Conservation (phyloP, 1,140 invertebrate species). For the Drosophila navojoa region DNA sequence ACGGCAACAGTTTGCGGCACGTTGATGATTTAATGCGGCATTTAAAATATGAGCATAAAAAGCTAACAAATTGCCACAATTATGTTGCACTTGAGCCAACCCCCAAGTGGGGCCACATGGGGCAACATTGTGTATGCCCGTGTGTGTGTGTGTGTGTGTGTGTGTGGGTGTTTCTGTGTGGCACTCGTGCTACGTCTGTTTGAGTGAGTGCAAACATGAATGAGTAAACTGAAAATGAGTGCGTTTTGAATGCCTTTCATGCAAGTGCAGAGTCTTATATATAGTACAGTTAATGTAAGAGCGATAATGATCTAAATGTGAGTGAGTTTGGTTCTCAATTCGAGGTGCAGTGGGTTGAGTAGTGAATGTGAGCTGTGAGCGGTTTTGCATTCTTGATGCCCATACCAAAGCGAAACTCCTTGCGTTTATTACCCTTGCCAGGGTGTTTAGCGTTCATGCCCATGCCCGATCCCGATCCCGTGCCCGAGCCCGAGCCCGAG, state of each 20-base stretch:
- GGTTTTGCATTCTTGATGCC: slow-evolving; percentile 52
- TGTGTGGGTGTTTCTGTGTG: background rate
- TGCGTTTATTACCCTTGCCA: slow-evolving; percentile 60
- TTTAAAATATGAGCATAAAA: slow-evolving; percentile 22
- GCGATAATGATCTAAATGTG: no score
- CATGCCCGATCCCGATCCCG: slow-evolving; percentile 85
- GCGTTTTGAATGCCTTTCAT: slow-evolving; percentile 39
- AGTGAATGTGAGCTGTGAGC: background rate
- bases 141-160: background rate
- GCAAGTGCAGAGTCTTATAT: slow-evolving; percentile 18
- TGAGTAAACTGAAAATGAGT: slow-evolving; percentile 21
- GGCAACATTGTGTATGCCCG: background rate
- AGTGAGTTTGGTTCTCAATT: background rate
- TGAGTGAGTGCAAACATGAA: slow-evolving; percentile 12
- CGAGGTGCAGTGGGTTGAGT: background rate
- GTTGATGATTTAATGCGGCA: slow-evolving; percentile 27
- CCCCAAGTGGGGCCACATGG: background rate
- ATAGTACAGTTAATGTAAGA: background rate
- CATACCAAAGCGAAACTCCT: slow-evolving; percentile 86
- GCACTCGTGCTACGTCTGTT: slow-evolving; percentile 1
- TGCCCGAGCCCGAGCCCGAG: slow-evolving; percentile 85
- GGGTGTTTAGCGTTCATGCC: slow-evolving; percentile 51
- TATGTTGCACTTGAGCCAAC: slow-evolving; percentile 9
- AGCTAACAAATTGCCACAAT: slow-evolving; percentile 32
- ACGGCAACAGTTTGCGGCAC: background rate